A percentile compares a stretch with the other conserved stretches of the same genome.
Conservation (phyloP, 1,140 invertebrate species). For the Hyphantria cunea region DNA sequence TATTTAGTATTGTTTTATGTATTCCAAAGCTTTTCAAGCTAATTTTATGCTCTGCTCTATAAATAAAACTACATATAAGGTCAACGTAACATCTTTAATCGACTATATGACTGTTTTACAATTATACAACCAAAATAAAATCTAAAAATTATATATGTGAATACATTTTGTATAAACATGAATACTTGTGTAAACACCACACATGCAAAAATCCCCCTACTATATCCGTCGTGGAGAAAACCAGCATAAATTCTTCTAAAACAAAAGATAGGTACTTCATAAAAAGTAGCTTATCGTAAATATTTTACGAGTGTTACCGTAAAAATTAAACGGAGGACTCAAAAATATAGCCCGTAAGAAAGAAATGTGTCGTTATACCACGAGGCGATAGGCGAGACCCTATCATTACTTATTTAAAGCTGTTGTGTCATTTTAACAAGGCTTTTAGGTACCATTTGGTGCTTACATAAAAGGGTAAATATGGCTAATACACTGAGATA, state of each 20-base stretch:
- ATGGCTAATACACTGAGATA: neutral
- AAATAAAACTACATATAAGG: too few relatives aligned
- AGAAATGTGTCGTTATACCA: slow-evolving; percentile 1
- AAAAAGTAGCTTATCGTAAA: slow-evolving; percentile 1
- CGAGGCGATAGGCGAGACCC: neutral
- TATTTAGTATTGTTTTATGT: too few relatives aligned
- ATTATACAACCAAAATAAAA: too few relatives aligned
- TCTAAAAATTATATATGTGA: too few relatives aligned
- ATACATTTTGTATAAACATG: too few relatives aligned
- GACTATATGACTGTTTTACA: too few relatives aligned
- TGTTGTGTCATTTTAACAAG: neutral
- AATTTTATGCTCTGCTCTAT: too few relatives aligned
- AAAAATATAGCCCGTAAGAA: slow-evolving; percentile 2
- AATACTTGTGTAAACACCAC: neutral
- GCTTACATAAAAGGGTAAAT: neutral
- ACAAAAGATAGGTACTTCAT: slow-evolving; percentile 1
- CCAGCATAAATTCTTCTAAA: neutral
- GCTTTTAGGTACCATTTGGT: neutral
- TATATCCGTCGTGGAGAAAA: neutral
- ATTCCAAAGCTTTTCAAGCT: too few relatives aligned
- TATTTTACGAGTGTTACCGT: slow-evolving; percentile 6
- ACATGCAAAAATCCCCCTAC: neutral
- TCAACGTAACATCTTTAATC: too few relatives aligned
- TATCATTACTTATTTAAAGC: slow-evolving; percentile 5
- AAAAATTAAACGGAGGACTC: neutral